Conservation (phyloP, 2,888 invertebrate genomes). For the Cheiracanthium punctorium region DNA sequence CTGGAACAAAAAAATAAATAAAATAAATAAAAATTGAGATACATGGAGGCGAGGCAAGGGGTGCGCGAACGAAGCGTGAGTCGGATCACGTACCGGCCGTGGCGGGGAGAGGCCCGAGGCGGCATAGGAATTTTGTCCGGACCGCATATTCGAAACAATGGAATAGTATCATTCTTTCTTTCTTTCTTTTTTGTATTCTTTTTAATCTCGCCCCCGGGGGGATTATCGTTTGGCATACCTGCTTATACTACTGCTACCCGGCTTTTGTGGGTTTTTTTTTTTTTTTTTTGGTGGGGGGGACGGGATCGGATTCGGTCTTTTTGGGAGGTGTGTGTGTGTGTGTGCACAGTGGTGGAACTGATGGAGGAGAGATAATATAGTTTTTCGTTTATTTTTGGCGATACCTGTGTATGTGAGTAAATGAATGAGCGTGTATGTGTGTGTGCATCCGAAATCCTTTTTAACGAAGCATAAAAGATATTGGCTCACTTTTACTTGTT, state of each 20-base stretch:
- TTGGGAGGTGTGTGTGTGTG: background rate
- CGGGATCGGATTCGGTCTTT: background rate
- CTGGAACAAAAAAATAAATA: too few relatives aligned
- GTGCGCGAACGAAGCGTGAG: background rate
- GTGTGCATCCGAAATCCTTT: too few relatives aligned
- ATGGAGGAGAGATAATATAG: background rate
- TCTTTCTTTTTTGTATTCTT: background rate
- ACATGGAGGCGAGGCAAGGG: background rate
- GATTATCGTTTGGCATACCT: background rate
- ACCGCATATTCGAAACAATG: background rate
- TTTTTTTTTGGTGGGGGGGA: background rate
- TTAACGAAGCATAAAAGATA: too few relatives aligned
- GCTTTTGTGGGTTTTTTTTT: slow-evolving; percentile 10
- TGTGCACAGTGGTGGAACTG: background rate
- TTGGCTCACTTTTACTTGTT: too few relatives aligned
- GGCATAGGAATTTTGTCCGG: background rate
- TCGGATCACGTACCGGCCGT: background rate
- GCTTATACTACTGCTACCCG: background rate
- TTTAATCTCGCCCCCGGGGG: background rate
- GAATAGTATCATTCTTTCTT: background rate
- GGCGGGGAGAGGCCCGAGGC: background rate
- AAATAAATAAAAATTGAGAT: too few relatives aligned
- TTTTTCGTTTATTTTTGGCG: background rate
- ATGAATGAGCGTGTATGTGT: too few relatives aligned
- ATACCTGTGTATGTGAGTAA: too few relatives aligned